Base-by-base conservation (phyloP, 2,888 invertebrate genomes). In the Sipha maydis region DNA sequence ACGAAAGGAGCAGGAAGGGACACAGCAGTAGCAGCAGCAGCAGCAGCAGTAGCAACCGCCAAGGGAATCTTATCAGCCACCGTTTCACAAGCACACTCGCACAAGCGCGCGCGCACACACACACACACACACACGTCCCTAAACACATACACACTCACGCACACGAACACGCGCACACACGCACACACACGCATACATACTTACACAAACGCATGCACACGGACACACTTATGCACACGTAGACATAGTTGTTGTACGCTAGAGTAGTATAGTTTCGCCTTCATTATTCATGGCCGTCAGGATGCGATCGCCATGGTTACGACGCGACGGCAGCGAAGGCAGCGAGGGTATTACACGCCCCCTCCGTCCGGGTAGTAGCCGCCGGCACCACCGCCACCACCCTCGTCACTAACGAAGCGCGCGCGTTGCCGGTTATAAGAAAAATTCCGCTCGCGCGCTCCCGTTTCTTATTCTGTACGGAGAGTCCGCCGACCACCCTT, bases 271-370 rank as follows among this genome's bases (percentile, higher is more conserved):
- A 78, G 86, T 86, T 79, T 86, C 86, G 73, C 86, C 86, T 88
- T 88, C 86, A 88, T 88, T 88, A 88, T 88, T 88, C 86, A 88
- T 88, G 86, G 86, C 86, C 80, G 86, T 88, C 86, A 73, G 79
- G 86, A 88, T 80, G 86, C 86, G 41, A 80, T 88, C 56, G 28
- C 80, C 80, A 80, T 88, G 86, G 86, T 75, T 73, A 88, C 86
- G 80, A 83, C 83, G 73, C 73, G 75, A 17, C 75, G 38, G 73
- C 71, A 34, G 73, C 34, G 75, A 17, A 48, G 38, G 73, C 71
- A 34, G 83, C 34, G 82, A 28, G 61, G n/a, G n/a, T 17, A 34
- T 28, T 82, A 61, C 84, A 76, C 84, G 75, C 84, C 84, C 84
- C 84, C 83, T 75, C 84, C 76, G 34, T 76, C n/a, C 69, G 56